Evolutionary conservation across 2,888 invertebrate genomes (phyloP), one percentile per base, ranked within the genome.

Genomic region (Endomychus coccineus): DNA sequence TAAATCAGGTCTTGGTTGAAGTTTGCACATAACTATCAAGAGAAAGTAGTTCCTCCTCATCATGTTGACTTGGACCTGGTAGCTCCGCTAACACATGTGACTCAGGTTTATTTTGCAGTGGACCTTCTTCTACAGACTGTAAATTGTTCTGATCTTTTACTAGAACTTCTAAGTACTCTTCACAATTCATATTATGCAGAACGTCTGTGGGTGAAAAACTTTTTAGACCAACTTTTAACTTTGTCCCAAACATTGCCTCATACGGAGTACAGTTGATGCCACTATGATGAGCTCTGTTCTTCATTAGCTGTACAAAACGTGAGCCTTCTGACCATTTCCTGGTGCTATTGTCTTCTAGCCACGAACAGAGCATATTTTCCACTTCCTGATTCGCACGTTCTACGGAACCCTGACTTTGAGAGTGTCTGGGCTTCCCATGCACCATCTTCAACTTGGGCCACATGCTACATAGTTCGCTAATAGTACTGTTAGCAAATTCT

Each of bases 291-390:
- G 57, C 56, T 46, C 49, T 45, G 42, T 66, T 67, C 53, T 67
- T 66, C 58, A 56, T 59, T 34, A 62, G 50, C 44, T 66, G 64
- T 13, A 65, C 48, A 46, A 63, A 66, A 21, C 46, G 33, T 36
- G 64, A 44, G 10, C 62, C 66, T 46, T 62, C 53, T 9, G 56
- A 56, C 65, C 64, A 67, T 40, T 59, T 55, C 25, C 27, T 51
- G 2, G 50, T 53, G 3, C 55, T 46, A 27, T 62, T 59, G 23
- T 51, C 49, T 21, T 48, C 40, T 55, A 66, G 43, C 65, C 64
- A 67, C 1, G 59, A 13, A 34, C 28, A 16, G 7, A 49, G 30
- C 54, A 62, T 63, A 21, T 60, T 59, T 47, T 61, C 44, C 10
- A 63, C 49, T 40, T 60, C 62, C 43, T 59, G 57, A 34, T 61